These are phyloP conservation scores for Sebastes nivosus DNA, from an alignment of 2,797 vertebrate species.

Conservation along the genomic window DNA sequence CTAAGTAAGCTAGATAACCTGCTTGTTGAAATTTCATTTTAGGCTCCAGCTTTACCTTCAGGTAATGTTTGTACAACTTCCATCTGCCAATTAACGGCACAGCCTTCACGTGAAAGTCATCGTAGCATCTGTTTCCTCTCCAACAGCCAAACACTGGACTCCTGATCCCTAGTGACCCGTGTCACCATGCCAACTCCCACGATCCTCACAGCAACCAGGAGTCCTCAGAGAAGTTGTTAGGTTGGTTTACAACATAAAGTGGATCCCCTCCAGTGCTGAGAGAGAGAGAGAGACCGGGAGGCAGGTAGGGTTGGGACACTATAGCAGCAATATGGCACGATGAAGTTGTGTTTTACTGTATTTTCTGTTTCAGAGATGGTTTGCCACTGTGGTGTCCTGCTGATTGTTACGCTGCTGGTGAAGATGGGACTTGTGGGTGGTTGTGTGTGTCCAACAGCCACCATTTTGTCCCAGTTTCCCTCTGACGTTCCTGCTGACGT, in stretches of 20 bases:
- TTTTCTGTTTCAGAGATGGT: slow-evolving; percentile 70
- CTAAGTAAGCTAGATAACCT: neutral
- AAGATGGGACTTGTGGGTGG: slow-evolving; percentile 26
- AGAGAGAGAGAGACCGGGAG: neutral
- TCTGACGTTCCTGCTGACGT: slow-evolving; percentile 53
- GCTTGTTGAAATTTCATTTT: neutral
- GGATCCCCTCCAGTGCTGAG: slow-evolving; percentile 32
- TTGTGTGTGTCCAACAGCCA: slow-evolving; percentile 83
- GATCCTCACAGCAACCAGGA: slow-evolving; percentile 70
- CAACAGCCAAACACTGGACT: slow-evolving; percentile 63
- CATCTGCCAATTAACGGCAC: slow-evolving; percentile 9
- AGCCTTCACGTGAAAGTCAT: slow-evolving; percentile 28
- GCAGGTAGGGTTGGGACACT: slow-evolving; percentile 22
- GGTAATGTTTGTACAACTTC: slow-evolving; percentile 27
- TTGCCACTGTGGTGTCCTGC: slow-evolving; percentile 42
- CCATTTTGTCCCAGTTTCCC: slow-evolving; percentile 74
- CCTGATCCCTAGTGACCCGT: slow-evolving; percentile 67
- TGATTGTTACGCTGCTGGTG: slow-evolving; percentile 59
- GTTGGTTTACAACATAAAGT: slow-evolving; percentile 38
- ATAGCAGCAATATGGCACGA: neutral
- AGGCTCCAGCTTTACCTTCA: neutral
- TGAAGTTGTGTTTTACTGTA: neutral
- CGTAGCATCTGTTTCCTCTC: slow-evolving; percentile 65
- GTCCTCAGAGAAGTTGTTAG: slow-evolving; percentile 65
- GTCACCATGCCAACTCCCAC: slow-evolving; percentile 73